Evolutionary conservation across 64 coral and sea anemone species (phyloP).

Genomic region (Catalaphyllia jardinei): DNA sequence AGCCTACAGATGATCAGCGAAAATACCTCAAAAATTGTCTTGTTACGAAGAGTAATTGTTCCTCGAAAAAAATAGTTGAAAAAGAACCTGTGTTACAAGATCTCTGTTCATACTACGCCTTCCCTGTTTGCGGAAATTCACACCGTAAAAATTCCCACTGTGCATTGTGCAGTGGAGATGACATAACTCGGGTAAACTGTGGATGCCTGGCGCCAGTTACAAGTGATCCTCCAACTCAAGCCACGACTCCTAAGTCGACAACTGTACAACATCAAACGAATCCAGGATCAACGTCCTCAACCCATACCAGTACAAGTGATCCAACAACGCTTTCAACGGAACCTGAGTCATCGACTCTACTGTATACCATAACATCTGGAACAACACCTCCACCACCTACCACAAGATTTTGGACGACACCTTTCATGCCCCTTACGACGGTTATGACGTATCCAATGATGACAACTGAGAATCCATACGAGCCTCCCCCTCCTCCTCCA

Average conservation of each 20-base stretch:
- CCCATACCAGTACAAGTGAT: neutral
- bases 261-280: neutral
- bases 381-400: neutral
- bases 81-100: neutral
- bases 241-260: neutral
- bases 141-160: neutral
- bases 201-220: neutral
- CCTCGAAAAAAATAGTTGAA: neutral
- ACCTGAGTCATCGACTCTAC: neutral
- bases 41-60: neutral
- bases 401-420: no score
- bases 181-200: neutral
- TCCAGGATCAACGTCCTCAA: neutral
- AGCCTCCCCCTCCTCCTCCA: neutral
- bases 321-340: neutral
- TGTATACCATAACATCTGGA: neutral
- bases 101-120: neutral
- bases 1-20: neutral
- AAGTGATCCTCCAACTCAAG: neutral
- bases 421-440: no score
- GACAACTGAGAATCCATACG: neutral
- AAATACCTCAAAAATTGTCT: neutral
- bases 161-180: neutral
- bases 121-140: neutral
- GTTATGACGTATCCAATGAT: neutral